phyloP scores from a whole-genome alignment of 2,113 vertebrate species.

The Galbula dea region DNA sequence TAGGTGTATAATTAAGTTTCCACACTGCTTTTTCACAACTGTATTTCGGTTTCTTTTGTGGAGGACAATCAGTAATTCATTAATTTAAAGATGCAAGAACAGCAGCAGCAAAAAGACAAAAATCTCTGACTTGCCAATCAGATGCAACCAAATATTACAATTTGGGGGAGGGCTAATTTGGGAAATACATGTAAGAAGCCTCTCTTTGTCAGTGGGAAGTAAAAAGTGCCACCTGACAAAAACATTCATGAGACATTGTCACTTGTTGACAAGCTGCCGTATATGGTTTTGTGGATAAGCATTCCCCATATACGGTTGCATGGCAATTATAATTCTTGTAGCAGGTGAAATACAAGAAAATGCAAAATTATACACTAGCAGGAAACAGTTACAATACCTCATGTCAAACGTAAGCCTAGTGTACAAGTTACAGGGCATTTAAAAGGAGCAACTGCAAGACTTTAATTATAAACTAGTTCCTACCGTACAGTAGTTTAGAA shows the following conservation, averaged over 20 bases:
- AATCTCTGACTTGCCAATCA: conserved; percentile 38
- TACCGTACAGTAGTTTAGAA: conserved; percentile 64
- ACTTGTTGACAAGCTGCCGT: conserved; percentile 17
- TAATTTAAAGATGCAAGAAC: conserved; percentile 14
- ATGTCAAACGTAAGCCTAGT: conserved; percentile 23
- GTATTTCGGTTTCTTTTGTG: conserved; percentile 56
- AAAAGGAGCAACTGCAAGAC: conserved; percentile 62
- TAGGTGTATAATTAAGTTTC: conserved; percentile 76
- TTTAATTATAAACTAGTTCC: conserved; percentile 66
- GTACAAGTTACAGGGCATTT: conserved; percentile 50
- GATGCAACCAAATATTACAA: not conserved
- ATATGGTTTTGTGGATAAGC: not conserved
- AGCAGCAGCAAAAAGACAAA: conserved; percentile 34
- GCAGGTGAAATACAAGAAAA: conserved; percentile 51
- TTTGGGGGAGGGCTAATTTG: conserved; percentile 29
- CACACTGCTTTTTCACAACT: conserved; percentile 62
- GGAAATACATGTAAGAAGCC: not conserved
- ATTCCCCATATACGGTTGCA: not conserved
- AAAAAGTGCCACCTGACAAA: conserved; percentile 16
- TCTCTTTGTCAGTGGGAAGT: conserved; percentile 18
- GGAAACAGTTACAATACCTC: conserved; percentile 45
- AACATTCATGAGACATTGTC: not conserved
- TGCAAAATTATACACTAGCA: conserved; percentile 63
- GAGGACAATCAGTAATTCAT: conserved; percentile 26
- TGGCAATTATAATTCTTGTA: conserved; percentile 5